phyloP scores from a whole-genome alignment of 2,113 vertebrate species.

The Acinonyx jubatus region DNA sequence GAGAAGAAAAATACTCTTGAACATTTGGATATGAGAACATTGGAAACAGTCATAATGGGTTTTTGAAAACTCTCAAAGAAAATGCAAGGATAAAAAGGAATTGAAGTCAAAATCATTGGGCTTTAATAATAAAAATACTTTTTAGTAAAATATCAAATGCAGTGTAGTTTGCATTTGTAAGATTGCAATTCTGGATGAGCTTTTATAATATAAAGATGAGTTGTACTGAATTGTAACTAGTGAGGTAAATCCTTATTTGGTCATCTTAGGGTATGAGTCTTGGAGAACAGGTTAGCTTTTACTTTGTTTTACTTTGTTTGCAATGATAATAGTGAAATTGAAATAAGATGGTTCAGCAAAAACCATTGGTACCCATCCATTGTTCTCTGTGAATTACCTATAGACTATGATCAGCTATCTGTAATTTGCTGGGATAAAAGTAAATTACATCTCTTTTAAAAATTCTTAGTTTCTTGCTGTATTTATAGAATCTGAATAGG shows the following conservation, averaged over 20 bases:
- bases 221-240: slow-evolving; percentile 49
- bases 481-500: slow-evolving; percentile 3
- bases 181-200: neutral
- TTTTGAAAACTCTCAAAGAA: neutral
- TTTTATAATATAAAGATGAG: slow-evolving; percentile 1
- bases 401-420: neutral
- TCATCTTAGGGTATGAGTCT: slow-evolving; percentile 32
- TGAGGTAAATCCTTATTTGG: slow-evolving; percentile 55
- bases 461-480: slow-evolving; percentile 40
- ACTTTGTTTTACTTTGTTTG: slow-evolving; percentile 33
- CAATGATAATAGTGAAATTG: neutral
- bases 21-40: neutral
- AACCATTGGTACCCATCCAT: neutral
- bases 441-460: slow-evolving; percentile 26
- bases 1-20: neutral
- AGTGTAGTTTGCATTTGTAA: slow-evolving; percentile 32
- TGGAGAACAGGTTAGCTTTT: slow-evolving; percentile 49
- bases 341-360: slow-evolving; percentile 35
- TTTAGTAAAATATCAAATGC: slow-evolving; percentile 6
- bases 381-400: neutral
- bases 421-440: neutral
- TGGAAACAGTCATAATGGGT: neutral
- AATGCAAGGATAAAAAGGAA: neutral
- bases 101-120: neutral
- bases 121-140: slow-evolving; percentile 26